These are phyloP conservation scores for Priocnemis perturbator DNA, from an alignment of 2,888 invertebrate species.

Conservation along the genomic window DNA sequence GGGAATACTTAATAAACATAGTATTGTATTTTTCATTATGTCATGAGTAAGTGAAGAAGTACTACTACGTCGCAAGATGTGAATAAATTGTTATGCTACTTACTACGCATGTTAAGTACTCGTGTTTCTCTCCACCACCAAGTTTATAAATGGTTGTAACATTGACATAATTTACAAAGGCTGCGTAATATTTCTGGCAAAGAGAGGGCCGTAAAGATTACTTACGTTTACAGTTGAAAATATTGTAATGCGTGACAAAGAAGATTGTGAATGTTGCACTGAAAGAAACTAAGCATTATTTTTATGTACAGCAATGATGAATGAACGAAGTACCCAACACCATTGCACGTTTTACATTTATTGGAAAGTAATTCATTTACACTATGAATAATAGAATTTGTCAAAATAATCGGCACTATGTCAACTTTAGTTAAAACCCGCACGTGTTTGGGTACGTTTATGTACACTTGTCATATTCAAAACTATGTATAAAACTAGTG, in stretches of 20 bases:
- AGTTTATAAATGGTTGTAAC: slow-evolving; percentile 2
- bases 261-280: slow-evolving; percentile 5
- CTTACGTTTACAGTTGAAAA: too few relatives aligned
- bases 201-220: background rate
- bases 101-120: too few relatives aligned
- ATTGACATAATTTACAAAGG: background rate
- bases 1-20: background rate
- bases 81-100: too few relatives aligned
- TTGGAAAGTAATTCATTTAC: slow-evolving; percentile 18
- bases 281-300: slow-evolving; percentile 31
- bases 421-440: too few relatives aligned
- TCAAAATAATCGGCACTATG: too few relatives aligned
- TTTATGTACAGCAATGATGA: slow-evolving; percentile 29
- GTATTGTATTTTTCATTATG: slow-evolving; percentile 40
- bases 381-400: background rate
- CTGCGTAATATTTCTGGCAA: background rate
- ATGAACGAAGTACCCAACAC: slow-evolving; percentile 15
- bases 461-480: too few relatives aligned
- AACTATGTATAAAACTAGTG: too few relatives aligned
- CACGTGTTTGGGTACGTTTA: background rate
- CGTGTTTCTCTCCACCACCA: background rate
- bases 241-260: background rate
- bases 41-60: slow-evolving; percentile 19
- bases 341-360: slow-evolving; percentile 1
- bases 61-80: too few relatives aligned